These are phyloP conservation scores for Acrocyrtus sp. DNA, from an alignment of 2,888 invertebrate species.

Conservation along the genomic window DNA sequence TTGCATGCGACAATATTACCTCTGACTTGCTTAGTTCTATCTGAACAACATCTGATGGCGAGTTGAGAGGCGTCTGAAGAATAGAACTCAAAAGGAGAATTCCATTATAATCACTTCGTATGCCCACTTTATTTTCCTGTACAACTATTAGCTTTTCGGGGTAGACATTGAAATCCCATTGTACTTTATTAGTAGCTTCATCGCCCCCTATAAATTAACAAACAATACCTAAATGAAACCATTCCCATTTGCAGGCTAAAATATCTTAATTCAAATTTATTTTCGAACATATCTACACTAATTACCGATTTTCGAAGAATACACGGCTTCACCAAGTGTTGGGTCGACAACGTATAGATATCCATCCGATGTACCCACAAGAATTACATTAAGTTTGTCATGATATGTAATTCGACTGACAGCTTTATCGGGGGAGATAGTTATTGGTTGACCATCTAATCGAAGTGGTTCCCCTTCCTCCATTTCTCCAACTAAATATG, in stretches of 20 bases:
- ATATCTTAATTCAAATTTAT: not conserved
- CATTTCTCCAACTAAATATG: no score
- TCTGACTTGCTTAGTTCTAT: slow-evolving; percentile 89
- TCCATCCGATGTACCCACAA: slow-evolving; percentile 62
- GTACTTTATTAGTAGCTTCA: slow-evolving; percentile 2
- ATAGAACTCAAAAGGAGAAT: slow-evolving; percentile 89
- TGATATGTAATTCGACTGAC: slow-evolving; percentile 63
- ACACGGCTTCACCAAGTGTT: slow-evolving; percentile 62
- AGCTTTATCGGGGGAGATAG: slow-evolving; percentile 57
- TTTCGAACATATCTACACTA: not conserved
- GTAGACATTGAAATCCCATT: slow-evolving; percentile 66
- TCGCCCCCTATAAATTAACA: slow-evolving; percentile 19
- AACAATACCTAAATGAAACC: not conserved
- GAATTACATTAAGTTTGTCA: slow-evolving; percentile 64
- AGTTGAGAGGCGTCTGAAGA: slow-evolving; percentile 81
- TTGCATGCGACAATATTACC: no score
- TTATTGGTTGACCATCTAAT: slow-evolving; percentile 58
- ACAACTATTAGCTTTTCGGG: slow-evolving; percentile 87
- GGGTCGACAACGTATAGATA: slow-evolving; percentile 64
- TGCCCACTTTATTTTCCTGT: slow-evolving; percentile 83
- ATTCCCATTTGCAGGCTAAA: not conserved
- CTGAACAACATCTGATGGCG: slow-evolving; percentile 77
- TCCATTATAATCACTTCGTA: slow-evolving; percentile 91
- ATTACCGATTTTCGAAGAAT: slow-evolving; percentile 58
- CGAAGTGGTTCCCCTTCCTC: slow-evolving; percentile 48